A percentile compares a stretch with the other conserved stretches of the same genome.
These are phyloP conservation scores for Crocodylus rhombifer DNA, from an alignment of 2,797 vertebrate species.

Conservation along the genomic window DNA sequence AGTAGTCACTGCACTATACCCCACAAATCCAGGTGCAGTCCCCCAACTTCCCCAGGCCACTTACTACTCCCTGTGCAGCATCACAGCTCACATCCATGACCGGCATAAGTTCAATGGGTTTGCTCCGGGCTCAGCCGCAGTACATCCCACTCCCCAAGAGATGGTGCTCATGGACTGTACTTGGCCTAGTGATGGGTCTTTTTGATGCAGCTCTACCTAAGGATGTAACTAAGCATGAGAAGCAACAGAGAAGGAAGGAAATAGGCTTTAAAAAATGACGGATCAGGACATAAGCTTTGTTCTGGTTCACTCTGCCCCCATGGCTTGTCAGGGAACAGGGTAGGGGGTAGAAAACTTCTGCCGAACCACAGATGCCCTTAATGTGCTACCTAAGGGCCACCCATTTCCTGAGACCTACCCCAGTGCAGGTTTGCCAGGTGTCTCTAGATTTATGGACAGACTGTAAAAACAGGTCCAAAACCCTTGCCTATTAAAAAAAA, in stretches of 20 bases:
- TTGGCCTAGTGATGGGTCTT: neutral
- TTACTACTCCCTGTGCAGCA: too few species aligned
- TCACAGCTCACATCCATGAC: too few species aligned
- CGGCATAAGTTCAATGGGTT: too few species aligned
- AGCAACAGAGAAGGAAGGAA: neutral
- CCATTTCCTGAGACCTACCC: too few species aligned
- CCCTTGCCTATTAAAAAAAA: too few species aligned
- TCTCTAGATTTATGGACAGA: too few species aligned
- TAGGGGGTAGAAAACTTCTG: neutral
- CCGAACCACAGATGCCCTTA: neutral
- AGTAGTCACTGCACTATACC: too few species aligned
- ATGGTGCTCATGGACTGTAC: neutral
- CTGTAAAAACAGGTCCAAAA: too few species aligned
- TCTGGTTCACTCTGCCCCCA: neutral
- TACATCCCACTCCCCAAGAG: neutral
- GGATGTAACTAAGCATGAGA: neutral
- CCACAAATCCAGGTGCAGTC: too few species aligned
- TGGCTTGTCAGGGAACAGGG: neutral
- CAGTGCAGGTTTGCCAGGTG: too few species aligned
- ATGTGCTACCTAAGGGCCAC: too few species aligned
- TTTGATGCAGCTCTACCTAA: neutral
- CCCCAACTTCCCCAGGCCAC: too few species aligned
- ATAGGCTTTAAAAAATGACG: neutral
- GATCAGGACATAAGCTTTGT: neutral
- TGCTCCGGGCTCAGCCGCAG: neutral